A percentile compares a stretch with the other conserved stretches of the same genome.
Conservation (phyloP, 2,888 invertebrate genomes). For the Leucophora obtusa region DNA sequence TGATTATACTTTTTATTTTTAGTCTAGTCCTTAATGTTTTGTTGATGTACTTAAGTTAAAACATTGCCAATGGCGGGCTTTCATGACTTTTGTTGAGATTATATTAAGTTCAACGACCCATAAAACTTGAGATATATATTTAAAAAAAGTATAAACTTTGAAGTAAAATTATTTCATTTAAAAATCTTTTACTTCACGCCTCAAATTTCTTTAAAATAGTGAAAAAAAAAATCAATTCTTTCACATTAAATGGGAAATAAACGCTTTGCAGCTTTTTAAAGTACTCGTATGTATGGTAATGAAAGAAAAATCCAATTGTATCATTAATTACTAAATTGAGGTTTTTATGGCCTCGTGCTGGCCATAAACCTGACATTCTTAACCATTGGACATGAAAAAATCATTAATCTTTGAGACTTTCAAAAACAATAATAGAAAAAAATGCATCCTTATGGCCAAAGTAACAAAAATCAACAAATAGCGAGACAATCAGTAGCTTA, state of each 20-base stretch:
- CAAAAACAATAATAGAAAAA: conserved; percentile 15
- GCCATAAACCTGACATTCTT: conserved; percentile 61
- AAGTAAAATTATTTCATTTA: too few species aligned
- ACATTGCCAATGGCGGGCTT: neutral
- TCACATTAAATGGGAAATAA: neutral
- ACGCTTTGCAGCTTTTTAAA: too few species aligned
- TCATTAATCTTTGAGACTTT: conserved; percentile 58
- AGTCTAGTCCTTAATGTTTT: neutral
- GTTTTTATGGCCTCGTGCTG: conserved; percentile 60
- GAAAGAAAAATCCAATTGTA: conserved; percentile 34
- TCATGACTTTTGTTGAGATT: neutral
- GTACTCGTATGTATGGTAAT: too few species aligned
- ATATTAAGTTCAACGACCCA: neutral
- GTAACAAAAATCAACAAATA: neutral
- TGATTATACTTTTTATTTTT: conserved; percentile 9
- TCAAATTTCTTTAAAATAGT: neutral
- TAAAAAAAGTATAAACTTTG: too few species aligned
- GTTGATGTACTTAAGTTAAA: neutral
- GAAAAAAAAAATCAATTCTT: conserved; percentile 19
- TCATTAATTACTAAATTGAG: conserved; percentile 61
- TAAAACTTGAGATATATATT: too few species aligned
- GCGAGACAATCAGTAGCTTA: conserved; percentile 39
- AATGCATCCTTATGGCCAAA: conserved; percentile 27
- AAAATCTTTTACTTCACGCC: too few species aligned
- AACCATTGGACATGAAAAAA: conserved; percentile 39